A percentile compares a stretch with the other conserved stretches of the same genome.
Evolutionary conservation across 2,113 vertebrate species (phyloP).

Genomic region (Entelurus aequoreus): DNA sequence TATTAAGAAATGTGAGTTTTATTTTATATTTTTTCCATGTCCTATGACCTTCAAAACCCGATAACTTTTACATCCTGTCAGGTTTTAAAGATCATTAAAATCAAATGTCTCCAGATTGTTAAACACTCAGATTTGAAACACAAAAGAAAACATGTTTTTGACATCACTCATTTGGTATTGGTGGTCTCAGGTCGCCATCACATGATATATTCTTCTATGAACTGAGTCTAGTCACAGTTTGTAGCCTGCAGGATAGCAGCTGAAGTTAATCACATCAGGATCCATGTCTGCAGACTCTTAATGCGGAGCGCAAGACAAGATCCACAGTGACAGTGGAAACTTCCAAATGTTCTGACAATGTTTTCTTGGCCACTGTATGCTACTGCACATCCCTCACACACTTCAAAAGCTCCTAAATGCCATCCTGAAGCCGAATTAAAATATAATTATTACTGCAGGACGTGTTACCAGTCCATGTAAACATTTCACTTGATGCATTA

Average conservation of each 20-base stretch:
- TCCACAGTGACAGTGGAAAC: constrained; percentile 15
- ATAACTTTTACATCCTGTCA: too few relatives aligned
- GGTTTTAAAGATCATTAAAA: too few relatives aligned
- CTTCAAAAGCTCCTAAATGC: constrained; percentile 25
- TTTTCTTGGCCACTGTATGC: constrained; percentile 4
- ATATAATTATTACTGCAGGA: constrained; percentile 37
- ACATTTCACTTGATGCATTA: constrained; percentile 18
- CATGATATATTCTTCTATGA: too few relatives aligned
- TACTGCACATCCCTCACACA: constrained; percentile 9
- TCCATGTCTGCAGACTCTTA: constrained; percentile 7
- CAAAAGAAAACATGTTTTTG: too few relatives aligned
- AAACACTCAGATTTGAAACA: too few relatives aligned
- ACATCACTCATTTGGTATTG: too few relatives aligned
- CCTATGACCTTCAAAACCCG: too few relatives aligned
- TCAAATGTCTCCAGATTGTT: too few relatives aligned
- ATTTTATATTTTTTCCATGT: too few relatives aligned
- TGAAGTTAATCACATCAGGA: background rate
- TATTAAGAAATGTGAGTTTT: too few relatives aligned
- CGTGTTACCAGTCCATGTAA: constrained; percentile 26
- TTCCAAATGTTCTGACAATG: constrained; percentile 21
- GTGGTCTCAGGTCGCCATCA: too few relatives aligned
- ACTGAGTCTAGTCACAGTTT: background rate
- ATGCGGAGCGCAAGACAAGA: constrained; percentile 2
- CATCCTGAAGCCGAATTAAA: constrained; percentile 25
- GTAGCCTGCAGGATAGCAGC: background rate